A percentile compares a stretch with the other conserved stretches of the same genome.
Evolutionary conservation across 1,140 invertebrate genomes (phyloP).

Genomic region (Leptinotarsa defecta): DNA sequence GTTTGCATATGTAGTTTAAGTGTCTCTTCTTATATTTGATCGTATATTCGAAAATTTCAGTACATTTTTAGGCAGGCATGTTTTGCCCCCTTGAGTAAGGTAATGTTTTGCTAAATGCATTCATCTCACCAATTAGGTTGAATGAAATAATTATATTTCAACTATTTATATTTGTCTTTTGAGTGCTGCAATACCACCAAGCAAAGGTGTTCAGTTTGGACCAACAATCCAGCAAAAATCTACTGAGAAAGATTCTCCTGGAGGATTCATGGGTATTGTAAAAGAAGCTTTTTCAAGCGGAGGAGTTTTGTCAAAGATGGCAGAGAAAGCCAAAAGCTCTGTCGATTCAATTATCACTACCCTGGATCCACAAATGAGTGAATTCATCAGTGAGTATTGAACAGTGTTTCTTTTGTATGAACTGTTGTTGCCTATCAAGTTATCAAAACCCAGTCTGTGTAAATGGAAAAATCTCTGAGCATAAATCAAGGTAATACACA

Average conservation of each 20-base stretch:
- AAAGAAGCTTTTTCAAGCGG: slow-evolving; percentile 63
- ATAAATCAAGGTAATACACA: too few relatives aligned
- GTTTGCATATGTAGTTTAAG: too few relatives aligned
- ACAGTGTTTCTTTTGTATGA: too few relatives aligned
- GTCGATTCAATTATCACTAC: slow-evolving; percentile 87
- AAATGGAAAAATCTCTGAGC: too few relatives aligned
- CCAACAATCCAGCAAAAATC: slow-evolving; percentile 55
- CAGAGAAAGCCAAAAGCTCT: slow-evolving; percentile 82
- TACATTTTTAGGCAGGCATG: too few relatives aligned
- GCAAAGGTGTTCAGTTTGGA: slow-evolving; percentile 60
- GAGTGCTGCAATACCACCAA: slow-evolving; percentile 64
- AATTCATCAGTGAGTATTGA: slow-evolving; percentile 73
- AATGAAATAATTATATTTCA: neutral
- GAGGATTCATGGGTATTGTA: slow-evolving; percentile 63
- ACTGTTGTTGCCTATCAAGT: too few relatives aligned
- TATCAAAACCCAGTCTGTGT: too few relatives aligned
- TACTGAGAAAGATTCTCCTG: slow-evolving; percentile 53
- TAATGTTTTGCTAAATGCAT: too few relatives aligned
- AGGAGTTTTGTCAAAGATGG: slow-evolving; percentile 61
- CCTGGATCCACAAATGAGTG: slow-evolving; percentile 88
- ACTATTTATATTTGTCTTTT: slow-evolving; percentile 8
- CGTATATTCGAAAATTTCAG: too few relatives aligned
- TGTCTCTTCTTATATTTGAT: too few relatives aligned
- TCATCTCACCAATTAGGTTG: slow-evolving; percentile 9
- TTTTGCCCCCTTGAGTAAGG: too few relatives aligned